Percentiles rank a stretch among this genome's conserved stretches.
Evolutionary conservation across 2,888 invertebrate species (phyloP).

Genomic region (Chymomyza procnemis): DNA sequence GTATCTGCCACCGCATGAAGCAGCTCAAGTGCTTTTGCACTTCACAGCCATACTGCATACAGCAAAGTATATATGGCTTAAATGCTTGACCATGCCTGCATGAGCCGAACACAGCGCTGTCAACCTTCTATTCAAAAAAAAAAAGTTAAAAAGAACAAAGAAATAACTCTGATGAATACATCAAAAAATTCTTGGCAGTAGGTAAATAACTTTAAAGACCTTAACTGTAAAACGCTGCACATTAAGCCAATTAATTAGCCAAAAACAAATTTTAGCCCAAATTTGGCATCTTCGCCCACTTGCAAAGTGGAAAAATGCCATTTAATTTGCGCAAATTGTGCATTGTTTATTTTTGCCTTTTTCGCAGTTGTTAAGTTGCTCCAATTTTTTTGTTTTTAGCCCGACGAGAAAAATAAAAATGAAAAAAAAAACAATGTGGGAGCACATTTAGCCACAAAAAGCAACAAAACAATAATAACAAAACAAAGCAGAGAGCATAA

Average conservation of each 20-base stretch:
- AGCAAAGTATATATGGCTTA: conserved; percentile 28
- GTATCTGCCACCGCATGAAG: conserved; percentile 34
- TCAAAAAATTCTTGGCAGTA: not conserved
- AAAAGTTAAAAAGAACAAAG: conserved; percentile 24
- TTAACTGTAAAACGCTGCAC: conserved; percentile 48
- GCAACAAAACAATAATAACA: not conserved
- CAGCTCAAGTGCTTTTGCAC: conserved; percentile 60
- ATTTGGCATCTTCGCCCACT: not conserved
- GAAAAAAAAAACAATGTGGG: not conserved
- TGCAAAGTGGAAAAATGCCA: conserved; percentile 57
- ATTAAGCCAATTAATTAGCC: conserved; percentile 65
- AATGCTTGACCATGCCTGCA: conserved; percentile 1
- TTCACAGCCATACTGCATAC: conserved; percentile 21
- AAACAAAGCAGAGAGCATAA: not conserved
- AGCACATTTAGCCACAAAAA: not conserved
- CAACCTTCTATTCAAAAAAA: conserved; percentile 48
- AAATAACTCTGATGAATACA: conserved; percentile 9
- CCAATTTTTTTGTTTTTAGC: conserved; percentile 1
- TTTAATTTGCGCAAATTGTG: conserved; percentile 64
- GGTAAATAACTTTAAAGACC: not conserved
- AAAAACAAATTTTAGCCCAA: conserved; percentile 24
- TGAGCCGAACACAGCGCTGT: conserved; percentile 8
- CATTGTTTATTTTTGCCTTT: conserved; percentile 47
- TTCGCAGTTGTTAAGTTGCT: conserved; percentile 4
- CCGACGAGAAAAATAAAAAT: too few relatives aligned